Evolutionary conservation across 1,140 invertebrate species (phyloP).

Genomic region (Microplitis mediator): DNA sequence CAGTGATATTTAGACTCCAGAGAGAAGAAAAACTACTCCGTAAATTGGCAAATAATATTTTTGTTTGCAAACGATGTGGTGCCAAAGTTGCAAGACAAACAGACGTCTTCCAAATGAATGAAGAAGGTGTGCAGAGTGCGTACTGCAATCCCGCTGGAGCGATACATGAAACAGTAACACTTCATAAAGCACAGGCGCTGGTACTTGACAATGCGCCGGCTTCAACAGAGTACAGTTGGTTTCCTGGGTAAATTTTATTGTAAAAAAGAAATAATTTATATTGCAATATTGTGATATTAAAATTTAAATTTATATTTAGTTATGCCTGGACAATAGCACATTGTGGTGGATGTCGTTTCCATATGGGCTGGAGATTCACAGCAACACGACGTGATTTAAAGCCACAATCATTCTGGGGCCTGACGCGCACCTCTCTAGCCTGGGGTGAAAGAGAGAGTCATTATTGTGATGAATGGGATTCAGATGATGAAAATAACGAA

Average conservation of each 20-base stretch:
- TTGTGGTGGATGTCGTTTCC: slow-evolving; percentile 70
- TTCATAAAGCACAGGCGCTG: slow-evolving; percentile 69
- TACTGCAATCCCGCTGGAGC: slow-evolving; percentile 82
- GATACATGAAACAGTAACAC: slow-evolving; percentile 82
- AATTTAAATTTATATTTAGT: slow-evolving; percentile 56
- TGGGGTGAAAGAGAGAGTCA: neutral
- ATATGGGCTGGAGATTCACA: slow-evolving; percentile 83
- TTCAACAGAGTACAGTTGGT: slow-evolving; percentile 81
- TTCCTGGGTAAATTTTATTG: slow-evolving; percentile 72
- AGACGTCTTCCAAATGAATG: slow-evolving; percentile 82
- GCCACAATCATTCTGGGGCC: slow-evolving; percentile 75
- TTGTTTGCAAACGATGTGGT: slow-evolving; percentile 72
- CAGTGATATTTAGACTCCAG: slow-evolving; percentile 72
- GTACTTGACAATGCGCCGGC: slow-evolving; percentile 62
- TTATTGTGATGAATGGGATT: slow-evolving; percentile 3
- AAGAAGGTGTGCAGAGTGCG: slow-evolving; percentile 78
- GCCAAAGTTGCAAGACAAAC: slow-evolving; percentile 68
- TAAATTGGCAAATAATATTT: slow-evolving; percentile 57
- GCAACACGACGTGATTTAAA: slow-evolving; percentile 66
- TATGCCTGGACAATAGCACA: slow-evolving; percentile 81
- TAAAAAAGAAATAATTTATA: neutral
- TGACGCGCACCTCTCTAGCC: slow-evolving; percentile 57
- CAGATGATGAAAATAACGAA: slow-evolving; percentile 15
- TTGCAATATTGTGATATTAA: neutral
- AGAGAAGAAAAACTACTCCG: slow-evolving; percentile 65